Base-by-base conservation (phyloP, 2,888 invertebrate species). In the Melikaiella ostensackeni region DNA sequence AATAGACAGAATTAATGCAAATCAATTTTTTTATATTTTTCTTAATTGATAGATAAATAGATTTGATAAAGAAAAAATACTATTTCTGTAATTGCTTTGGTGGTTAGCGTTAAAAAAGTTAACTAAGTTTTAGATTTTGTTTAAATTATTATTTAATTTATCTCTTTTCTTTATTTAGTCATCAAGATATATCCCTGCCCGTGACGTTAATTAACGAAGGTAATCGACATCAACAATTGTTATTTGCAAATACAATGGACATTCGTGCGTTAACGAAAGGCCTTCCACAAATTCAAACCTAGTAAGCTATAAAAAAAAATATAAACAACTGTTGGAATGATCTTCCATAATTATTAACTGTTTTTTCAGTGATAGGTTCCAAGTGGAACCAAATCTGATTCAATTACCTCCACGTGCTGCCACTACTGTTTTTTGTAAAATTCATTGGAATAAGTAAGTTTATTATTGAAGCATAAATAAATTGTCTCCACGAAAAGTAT, bases 171-270 rank as follows among this genome's bases (percentile, higher is more conserved):
- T 30, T 3, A 50, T 57, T 1, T 19, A 90, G 89, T 55, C 84
- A 82, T 61, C 85, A 88, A 77, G 80, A 84, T n/a, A 81, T 85
- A n/a, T 77, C 66, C 42, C 62, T 84, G 33, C 81, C 87, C 16
- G 92, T 95, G 21, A 86, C 85, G 0, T 91, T 95, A 87, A 92
- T 92, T 81, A 95, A 95, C 84, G 92, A 92, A 85, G 94, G 95
- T 1, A 93, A 92, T 0, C 92, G 92, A 62, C 75, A 92, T 78
- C 93, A 94, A 84, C 91, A 92, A 55, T 87, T 95, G 35, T 91
- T 93, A 79, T 94, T 87, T 75, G 80, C 85, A 1, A 86, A 82
- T 70, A 50, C 9, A 33, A 46, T 30, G 13, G 50, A 70, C 30
- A n/a, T 70, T 33, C 50, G 70, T n/a, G 1, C 70, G 21, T 50